Evolutionary conservation across 2,888 invertebrate genomes (phyloP).

Genomic region (Bugulina stolonifera): DNA sequence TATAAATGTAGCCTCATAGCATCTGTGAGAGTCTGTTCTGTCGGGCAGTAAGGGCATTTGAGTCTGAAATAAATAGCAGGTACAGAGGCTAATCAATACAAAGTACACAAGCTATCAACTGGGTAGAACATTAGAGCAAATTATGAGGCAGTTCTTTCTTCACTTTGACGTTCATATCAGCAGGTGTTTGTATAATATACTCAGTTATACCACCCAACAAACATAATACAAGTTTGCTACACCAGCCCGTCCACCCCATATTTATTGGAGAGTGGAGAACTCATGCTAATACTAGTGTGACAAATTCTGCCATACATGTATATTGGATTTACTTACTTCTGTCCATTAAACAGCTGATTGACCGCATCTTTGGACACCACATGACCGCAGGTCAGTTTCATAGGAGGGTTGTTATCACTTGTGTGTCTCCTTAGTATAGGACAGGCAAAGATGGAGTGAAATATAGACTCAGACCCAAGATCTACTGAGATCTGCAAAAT

Average conservation of each 20-base stretch:
- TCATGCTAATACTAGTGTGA: no score
- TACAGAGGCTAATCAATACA: no score
- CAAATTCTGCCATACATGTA: no score
- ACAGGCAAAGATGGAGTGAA: conserved; percentile 95
- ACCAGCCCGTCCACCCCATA: no score
- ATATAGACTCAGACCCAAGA: conserved; percentile 75
- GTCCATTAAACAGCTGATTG: conserved; percentile 84
- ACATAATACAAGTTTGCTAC: not conserved
- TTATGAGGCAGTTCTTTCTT: no score
- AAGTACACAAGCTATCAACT: no score
- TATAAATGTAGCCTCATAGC: conserved; percentile 89
- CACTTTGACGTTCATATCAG: no score
- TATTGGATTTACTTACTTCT: conserved; percentile 69
- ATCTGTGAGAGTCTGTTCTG: conserved; percentile 88
- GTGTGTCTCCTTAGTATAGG: conserved; percentile 95
- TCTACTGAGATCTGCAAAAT: conserved; percentile 81
- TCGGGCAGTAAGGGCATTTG: conserved; percentile 98
- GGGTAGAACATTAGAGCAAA: no score
- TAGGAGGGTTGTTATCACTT: conserved; percentile 91
- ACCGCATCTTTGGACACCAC: conserved; percentile 96
- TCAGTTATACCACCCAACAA: no score
- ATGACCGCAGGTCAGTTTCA: conserved; percentile 93
- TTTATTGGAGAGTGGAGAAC: no score
- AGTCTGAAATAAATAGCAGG: no score
- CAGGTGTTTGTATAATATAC: no score